A percentile compares a stretch with the other conserved stretches of the same genome.
phyloP scores from a whole-genome alignment of 2,888 invertebrate genomes.

The Pherbina coryleti region DNA sequence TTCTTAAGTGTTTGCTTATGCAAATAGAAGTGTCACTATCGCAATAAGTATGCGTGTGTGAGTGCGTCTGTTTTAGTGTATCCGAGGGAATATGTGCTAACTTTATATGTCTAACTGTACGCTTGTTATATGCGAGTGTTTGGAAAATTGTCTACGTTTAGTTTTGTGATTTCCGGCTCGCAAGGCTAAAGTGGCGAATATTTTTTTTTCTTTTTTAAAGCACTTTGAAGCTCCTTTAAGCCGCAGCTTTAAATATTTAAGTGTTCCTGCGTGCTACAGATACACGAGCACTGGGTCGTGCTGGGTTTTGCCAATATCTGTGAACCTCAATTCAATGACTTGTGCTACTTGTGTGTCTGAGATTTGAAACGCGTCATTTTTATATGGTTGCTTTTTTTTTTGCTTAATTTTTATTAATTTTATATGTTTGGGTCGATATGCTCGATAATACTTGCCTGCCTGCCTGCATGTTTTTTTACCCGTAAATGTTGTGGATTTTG shows the following conservation, averaged over 20 bases:
- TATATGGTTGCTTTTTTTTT: too few species aligned
- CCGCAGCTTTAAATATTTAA: neutral
- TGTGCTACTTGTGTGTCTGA: neutral
- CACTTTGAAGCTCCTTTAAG: neutral
- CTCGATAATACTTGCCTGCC: neutral
- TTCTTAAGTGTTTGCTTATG: conserved; percentile 3
- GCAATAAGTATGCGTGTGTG: neutral
- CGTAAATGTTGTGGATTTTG: too few species aligned
- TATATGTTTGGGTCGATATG: neutral
- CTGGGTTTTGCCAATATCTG: neutral
- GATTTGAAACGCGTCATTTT: neutral
- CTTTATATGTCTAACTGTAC: too few species aligned
- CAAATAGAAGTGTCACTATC: neutral
- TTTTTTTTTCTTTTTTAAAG: neutral
- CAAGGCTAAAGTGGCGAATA: neutral
- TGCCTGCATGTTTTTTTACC: too few species aligned
- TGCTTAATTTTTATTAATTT: neutral
- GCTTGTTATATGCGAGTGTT: neutral
- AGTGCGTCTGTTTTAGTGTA: neutral
- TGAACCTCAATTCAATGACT: neutral
- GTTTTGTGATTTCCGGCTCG: conserved; percentile 10
- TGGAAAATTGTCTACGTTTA: neutral
- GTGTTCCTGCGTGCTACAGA: neutral
- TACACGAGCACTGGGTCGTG: neutral
- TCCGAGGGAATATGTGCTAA: too few species aligned